A percentile compares a stretch with the other conserved stretches of the same genome.
These are phyloP conservation scores for Cepaea nemoralis DNA, from an alignment of 1,140 invertebrate genomes.

Conservation along the genomic window DNA sequence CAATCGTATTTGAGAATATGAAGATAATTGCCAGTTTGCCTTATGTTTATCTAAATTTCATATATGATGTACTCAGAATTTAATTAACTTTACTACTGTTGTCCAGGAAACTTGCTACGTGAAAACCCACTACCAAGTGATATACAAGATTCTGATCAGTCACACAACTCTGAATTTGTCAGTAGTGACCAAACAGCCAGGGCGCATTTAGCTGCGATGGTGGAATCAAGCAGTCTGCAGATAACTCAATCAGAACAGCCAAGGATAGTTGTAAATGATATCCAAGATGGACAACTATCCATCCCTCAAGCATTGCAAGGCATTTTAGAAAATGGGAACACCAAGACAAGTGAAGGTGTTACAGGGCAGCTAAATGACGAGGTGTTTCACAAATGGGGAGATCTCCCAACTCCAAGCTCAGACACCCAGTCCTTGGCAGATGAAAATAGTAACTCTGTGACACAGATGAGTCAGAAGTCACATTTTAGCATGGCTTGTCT, in stretches of 20 bases:
- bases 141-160: neutral
- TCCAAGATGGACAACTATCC: too few species aligned
- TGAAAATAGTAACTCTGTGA: neutral
- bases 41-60: too few species aligned
- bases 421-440: neutral
- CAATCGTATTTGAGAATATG: too few species aligned
- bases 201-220: neutral
- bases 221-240: neutral
- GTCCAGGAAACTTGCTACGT: neutral
- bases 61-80: neutral
- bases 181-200: neutral
- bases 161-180: neutral
- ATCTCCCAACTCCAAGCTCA: neutral
- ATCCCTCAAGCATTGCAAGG: neutral
- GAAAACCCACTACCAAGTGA: neutral
- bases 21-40: too few species aligned
- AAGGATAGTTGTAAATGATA: neutral
- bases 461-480: neutral
- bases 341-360: neutral
- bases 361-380: neutral
- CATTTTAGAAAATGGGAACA: neutral
- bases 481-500: slow-evolving; percentile 24
- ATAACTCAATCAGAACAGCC: neutral
- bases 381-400: neutral
- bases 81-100: neutral